phyloP scores from a whole-genome alignment of 2,113 vertebrate genomes.

The Myrmecobius fasciatus region DNA sequence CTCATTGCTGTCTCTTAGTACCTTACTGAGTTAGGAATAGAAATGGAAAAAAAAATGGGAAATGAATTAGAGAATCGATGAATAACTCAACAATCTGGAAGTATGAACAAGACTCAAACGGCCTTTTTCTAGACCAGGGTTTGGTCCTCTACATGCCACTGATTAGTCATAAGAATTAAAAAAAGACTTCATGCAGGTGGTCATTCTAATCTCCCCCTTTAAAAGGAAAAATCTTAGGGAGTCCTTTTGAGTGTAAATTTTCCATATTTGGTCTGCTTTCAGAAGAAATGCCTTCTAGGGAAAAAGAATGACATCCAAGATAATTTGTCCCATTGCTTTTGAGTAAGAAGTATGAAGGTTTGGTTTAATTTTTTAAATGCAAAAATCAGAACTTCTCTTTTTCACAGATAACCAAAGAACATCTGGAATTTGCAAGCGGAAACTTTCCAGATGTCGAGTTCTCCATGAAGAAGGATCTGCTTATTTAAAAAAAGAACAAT shows the following conservation, averaged over 20 bases:
- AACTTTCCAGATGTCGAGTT: conserved; percentile 27
- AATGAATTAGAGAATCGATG: not conserved
- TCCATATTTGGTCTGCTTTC: conserved; percentile 34
- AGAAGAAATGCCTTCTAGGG: not conserved
- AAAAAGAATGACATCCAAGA: conserved; percentile 24
- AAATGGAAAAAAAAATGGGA: not conserved
- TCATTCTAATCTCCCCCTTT: not conserved
- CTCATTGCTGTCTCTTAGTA: not conserved
- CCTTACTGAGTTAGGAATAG: not conserved
- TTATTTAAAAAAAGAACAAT: not conserved
- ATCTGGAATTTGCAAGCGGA: conserved; percentile 48
- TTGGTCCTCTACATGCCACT: accelerated
- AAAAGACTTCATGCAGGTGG: not conserved
- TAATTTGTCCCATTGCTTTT: conserved; percentile 28
- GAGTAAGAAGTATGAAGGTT: not conserved
- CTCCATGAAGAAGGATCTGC: conserved; percentile 16
- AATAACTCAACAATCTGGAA: not conserved
- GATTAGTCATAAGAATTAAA: not conserved
- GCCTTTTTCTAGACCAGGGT: not conserved
- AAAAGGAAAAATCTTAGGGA: not conserved
- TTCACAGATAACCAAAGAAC: conserved; percentile 50
- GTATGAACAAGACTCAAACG: not conserved
- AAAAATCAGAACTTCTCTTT: conserved; percentile 36
- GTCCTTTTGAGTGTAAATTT: conserved; percentile 9
- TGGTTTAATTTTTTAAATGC: not conserved